Evolutionary conservation across 2,797 vertebrate species (phyloP).

Genomic region (Apogon hyalosoma): DNA sequence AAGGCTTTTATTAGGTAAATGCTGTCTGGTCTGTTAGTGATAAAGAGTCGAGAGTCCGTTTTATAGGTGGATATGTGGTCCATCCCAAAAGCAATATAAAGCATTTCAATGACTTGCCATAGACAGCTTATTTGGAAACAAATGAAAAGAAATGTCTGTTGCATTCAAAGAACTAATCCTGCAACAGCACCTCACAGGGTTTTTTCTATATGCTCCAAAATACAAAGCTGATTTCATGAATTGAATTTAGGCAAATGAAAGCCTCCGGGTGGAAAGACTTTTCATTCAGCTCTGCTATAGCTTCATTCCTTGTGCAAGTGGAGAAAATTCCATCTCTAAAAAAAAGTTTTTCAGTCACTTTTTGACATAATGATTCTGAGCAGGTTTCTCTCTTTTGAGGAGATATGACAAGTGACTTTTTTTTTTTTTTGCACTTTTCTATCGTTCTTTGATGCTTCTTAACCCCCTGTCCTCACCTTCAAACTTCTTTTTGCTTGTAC

Average conservation of each 20-base stretch:
- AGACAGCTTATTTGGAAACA: slow-evolving; percentile 46
- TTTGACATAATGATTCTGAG: slow-evolving; percentile 49
- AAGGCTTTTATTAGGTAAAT: slow-evolving; percentile 25
- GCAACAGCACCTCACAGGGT: slow-evolving; percentile 22
- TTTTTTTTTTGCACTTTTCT: slow-evolving; percentile 9
- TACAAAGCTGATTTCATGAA: slow-evolving; percentile 55
- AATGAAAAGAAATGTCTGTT: slow-evolving; percentile 37
- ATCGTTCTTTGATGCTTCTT: slow-evolving; percentile 39
- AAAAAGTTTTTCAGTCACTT: slow-evolving; percentile 26
- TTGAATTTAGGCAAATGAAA: slow-evolving; percentile 60
- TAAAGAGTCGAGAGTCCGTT: slow-evolving; percentile 44
- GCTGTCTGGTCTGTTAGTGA: slow-evolving; percentile 53
- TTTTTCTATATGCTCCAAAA: slow-evolving; percentile 41
- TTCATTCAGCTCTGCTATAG: slow-evolving; percentile 42
- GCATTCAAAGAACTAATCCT: slow-evolving; percentile 63
- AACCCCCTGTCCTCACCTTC: slow-evolving; percentile 7
- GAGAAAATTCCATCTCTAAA: slow-evolving; percentile 37
- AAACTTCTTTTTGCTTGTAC: slow-evolving; percentile 24
- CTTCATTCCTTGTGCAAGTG: slow-evolving; percentile 35
- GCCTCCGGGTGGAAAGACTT: slow-evolving; percentile 36
- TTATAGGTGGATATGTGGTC: slow-evolving; percentile 24
- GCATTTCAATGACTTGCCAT: slow-evolving; percentile 34
- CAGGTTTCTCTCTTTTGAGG: slow-evolving; percentile 46
- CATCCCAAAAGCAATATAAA: slow-evolving; percentile 28
- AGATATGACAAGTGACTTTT: slow-evolving; percentile 39